A percentile compares a stretch with the other conserved stretches of the same genome.
phyloP scores from a whole-genome alignment of 2,113 vertebrate genomes.

The Barbus barbus region DNA sequence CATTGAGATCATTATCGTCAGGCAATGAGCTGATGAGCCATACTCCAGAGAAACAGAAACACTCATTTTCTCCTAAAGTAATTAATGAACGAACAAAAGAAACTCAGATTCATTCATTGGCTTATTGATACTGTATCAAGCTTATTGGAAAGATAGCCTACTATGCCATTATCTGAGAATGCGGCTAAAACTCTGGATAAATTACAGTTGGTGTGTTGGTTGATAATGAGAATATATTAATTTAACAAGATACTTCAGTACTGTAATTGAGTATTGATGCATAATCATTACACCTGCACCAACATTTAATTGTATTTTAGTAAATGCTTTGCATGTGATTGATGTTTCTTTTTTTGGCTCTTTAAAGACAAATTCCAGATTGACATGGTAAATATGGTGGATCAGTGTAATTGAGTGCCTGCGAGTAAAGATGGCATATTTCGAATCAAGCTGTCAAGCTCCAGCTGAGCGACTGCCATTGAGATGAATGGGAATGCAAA shows the following conservation, averaged over 20 bases:
- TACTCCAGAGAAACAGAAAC: conserved; percentile 26
- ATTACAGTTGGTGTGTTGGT: not conserved
- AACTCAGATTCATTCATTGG: conserved; percentile 2
- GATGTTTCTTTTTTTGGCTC: not conserved
- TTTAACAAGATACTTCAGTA: not conserved
- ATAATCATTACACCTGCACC: not conserved
- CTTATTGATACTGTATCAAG: not conserved
- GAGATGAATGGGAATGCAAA: not conserved
- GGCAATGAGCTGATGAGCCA: conserved; percentile 36
- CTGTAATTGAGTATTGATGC: not conserved
- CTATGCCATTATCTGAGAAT: not conserved
- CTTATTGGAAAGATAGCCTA: not conserved
- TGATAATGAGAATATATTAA: not conserved
- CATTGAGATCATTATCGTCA: conserved; percentile 36
- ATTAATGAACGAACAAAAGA: conserved; percentile 24
- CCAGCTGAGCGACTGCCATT: not conserved
- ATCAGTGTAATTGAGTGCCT: not conserved
- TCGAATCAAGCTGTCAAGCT: not conserved
- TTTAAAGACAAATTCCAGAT: not conserved
- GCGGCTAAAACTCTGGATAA: not conserved
- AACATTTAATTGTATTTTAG: not conserved
- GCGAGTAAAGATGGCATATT: not conserved
- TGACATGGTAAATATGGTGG: not conserved
- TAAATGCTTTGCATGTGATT: not conserved
- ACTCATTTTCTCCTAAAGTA: not conserved